Conservation (phyloP, 2,888 invertebrate genomes). For the Cylindroiulus punctatus region DNA sequence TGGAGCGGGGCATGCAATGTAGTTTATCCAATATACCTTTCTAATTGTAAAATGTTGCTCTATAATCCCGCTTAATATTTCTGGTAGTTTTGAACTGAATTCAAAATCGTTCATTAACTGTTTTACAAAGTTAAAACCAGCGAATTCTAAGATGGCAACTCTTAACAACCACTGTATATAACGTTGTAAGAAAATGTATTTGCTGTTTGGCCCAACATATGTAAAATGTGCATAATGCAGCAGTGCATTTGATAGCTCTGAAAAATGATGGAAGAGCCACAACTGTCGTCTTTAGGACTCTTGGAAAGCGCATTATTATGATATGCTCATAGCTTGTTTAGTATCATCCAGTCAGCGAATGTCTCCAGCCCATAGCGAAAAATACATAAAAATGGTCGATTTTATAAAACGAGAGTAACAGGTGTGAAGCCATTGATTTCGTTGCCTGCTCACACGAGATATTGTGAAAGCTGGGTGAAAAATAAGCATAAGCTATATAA, state of each 20-base stretch:
- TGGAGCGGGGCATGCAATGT: too few species aligned
- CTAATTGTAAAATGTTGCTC: too few species aligned
- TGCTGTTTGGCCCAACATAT: not conserved
- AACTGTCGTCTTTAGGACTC: conserved; percentile 38
- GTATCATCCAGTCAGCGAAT: conserved; percentile 4
- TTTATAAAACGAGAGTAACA: conserved; percentile 16
- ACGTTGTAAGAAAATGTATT: not conserved
- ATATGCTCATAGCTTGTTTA: conserved; percentile 28
- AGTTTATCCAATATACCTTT: too few species aligned
- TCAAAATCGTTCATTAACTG: not conserved
- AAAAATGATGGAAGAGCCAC: conserved; percentile 34
- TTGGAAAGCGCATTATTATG: conserved; percentile 14
- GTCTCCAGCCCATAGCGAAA: not conserved
- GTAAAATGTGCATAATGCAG: conserved; percentile 12
- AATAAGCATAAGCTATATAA: conserved; percentile 14
- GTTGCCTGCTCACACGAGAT: not conserved
- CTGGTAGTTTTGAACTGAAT: not conserved
- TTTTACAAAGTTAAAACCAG: not conserved
- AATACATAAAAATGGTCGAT: conserved; percentile 21
- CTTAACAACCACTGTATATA: not conserved
- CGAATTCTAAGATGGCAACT: too few species aligned
- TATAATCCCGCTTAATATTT: too few species aligned
- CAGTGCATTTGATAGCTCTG: conserved; percentile 28
- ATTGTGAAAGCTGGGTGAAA: not conserved
- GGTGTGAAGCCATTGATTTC: conserved; percentile 42